These are phyloP conservation scores for Schizopygopsis malacanthus DNA, from an alignment of 2,797 vertebrate species.

Conservation along the genomic window DNA sequence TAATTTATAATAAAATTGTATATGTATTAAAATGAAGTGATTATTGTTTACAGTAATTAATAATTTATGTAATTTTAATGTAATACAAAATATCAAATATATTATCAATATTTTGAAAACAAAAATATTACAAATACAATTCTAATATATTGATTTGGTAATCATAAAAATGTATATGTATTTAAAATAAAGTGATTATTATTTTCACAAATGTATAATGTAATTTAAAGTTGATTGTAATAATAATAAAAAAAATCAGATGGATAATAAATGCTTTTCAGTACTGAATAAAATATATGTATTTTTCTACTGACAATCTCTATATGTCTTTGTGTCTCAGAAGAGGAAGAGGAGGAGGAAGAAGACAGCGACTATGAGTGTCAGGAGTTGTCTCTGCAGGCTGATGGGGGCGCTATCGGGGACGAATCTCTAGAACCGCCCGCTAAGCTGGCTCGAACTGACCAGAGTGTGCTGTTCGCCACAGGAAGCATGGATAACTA, in stretches of 20 bases:
- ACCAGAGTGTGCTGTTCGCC: constrained; percentile 86
- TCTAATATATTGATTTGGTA: neutral
- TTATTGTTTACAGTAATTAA: no score
- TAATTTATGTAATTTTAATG: no score
- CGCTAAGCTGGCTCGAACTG: constrained; percentile 86
- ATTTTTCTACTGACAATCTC: neutral
- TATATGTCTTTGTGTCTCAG: constrained; percentile 68
- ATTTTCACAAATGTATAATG: neutral
- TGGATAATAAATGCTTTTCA: neutral
- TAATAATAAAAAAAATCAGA: neutral
- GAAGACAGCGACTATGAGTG: constrained; percentile 91
- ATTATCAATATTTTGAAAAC: neutral
- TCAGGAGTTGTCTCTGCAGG: constrained; percentile 84
- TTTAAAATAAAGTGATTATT: neutral
- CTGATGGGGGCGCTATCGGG: constrained; percentile 76
- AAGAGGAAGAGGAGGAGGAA: constrained; percentile 93
- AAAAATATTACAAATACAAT: neutral
- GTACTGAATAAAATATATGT: neutral
- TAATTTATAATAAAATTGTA: neutral
- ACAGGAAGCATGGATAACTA: constrained; percentile 76
- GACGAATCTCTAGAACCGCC: constrained; percentile 89
- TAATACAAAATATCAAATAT: neutral
- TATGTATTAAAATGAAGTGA: neutral
- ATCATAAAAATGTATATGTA: neutral
- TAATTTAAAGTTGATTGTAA: neutral